Base-by-base conservation (phyloP, 2,113 vertebrate species). In the Panthera leo region DNA sequence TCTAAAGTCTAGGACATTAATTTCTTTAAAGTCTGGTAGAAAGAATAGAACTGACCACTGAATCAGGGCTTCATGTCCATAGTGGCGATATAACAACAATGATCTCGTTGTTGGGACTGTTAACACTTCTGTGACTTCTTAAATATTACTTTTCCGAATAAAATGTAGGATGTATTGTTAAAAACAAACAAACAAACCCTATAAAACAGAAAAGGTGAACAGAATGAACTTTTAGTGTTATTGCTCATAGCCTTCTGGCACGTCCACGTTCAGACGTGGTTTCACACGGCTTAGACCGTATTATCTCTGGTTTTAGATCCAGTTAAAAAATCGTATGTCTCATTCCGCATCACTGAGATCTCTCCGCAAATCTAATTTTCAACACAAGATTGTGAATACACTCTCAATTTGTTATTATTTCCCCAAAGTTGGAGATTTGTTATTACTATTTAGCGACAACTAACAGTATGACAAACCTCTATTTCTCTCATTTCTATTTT, bases 1-100 rank as follows among this genome's bases (percentile, higher is more conserved):
- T 85, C 53, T 75, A 92, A 87, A 87, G 61, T 83, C 21, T 34
- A 96, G 58, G 58, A 42, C 68, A 2, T 67, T 61, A 27, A 29
- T 85, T 91, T 94, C 39, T 96, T 91, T 39, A 89, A 84, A 73
- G 8, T 82, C 51, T 78, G 27, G 36, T 83, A 9, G 45, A 93
- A 85, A 63, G 63, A 48, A 27, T 55, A 83, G 51, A 68, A 48
- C 67, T 91, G 39, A 11, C 1, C 29, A 75, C 36, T 68, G 45
- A 36, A 9, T 42, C 39, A 65, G 27, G 29, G 6, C 14, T 53
- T 79, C 58, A 19, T 5, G 29, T 5, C 13, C 21, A 34, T 9
- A 61, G 14, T 2, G 19, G 12, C 11, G 61, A 19, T n/a, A 34
- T 29, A 10, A 39, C 11, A 34, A 15, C 31, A 73, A 55, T 29